Conservation (phyloP, 2,113 vertebrate genomes). For the Mus spicilegus region DNA sequence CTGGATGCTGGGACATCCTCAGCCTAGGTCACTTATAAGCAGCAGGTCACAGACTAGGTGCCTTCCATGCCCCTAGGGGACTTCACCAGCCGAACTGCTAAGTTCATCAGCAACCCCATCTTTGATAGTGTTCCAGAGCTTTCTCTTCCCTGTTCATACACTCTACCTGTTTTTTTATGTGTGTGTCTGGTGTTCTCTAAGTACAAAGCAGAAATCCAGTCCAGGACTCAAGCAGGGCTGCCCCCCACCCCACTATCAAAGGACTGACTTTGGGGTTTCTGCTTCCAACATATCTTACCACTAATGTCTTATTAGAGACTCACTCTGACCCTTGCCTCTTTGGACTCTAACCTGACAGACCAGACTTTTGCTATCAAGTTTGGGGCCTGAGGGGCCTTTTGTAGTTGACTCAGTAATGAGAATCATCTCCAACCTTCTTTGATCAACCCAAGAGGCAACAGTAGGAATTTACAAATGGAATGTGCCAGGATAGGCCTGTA, state of each 20-base stretch:
- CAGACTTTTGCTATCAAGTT: neutral
- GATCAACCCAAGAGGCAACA: neutral
- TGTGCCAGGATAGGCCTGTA: neutral
- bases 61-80: neutral
- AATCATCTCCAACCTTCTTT: neutral
- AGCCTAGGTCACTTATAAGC: neutral
- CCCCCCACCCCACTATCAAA: neutral
- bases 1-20: neutral
- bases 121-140: neutral
- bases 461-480: neutral
- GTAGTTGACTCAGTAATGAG: neutral
- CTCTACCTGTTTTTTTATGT: neutral
- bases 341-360: neutral
- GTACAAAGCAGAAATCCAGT: neutral
- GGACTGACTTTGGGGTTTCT: neutral
- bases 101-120: neutral
- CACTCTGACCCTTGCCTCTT: neutral
- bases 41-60: neutral
- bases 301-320: neutral
- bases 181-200: neutral
- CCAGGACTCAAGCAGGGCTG: neutral
- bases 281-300: neutral
- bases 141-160: neutral
- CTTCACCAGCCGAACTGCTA: fast-evolving
- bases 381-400: neutral